Conservation (phyloP, 2,888 invertebrate genomes). For the Lithophane socia region DNA sequence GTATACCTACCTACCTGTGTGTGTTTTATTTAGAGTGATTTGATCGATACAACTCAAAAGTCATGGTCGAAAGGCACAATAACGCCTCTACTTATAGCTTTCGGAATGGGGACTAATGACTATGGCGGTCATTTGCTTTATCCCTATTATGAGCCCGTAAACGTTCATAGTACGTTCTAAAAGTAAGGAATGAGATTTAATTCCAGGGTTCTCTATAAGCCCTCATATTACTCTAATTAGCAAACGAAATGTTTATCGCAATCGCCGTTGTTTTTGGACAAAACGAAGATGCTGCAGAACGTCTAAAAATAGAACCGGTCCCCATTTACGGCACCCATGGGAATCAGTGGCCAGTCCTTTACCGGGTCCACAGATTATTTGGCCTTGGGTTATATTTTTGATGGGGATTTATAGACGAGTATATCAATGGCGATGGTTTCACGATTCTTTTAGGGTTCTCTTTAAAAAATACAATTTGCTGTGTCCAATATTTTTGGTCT, state of each 20-base stretch:
- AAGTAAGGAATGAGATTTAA: conserved; percentile 13
- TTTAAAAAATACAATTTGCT: not conserved
- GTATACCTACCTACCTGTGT: too few species aligned
- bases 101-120: conserved; percentile 36
- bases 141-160: conserved; percentile 34
- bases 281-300: conserved; percentile 19
- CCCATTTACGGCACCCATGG: conserved; percentile 32
- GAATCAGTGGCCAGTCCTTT: conserved; percentile 34
- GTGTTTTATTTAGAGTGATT: not conserved
- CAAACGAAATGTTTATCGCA: conserved; percentile 32
- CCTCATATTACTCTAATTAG: conserved; percentile 33
- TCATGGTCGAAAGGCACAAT: conserved; percentile 3
- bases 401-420: conserved; percentile 26
- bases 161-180: conserved; percentile 27
- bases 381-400: conserved; percentile 9
- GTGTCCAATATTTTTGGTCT: not conserved
- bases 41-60: not conserved
- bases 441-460: not conserved
- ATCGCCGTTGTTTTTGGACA: conserved; percentile 10
- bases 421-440: not conserved
- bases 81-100: conserved; percentile 27
- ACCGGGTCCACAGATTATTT: conserved; percentile 26
- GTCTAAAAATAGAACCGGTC: conserved; percentile 39
- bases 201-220: conserved; percentile 24
- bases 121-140: conserved; percentile 31